Base-by-base conservation (phyloP, 2,888 invertebrate genomes). In the Melanchra persicariae region DNA sequence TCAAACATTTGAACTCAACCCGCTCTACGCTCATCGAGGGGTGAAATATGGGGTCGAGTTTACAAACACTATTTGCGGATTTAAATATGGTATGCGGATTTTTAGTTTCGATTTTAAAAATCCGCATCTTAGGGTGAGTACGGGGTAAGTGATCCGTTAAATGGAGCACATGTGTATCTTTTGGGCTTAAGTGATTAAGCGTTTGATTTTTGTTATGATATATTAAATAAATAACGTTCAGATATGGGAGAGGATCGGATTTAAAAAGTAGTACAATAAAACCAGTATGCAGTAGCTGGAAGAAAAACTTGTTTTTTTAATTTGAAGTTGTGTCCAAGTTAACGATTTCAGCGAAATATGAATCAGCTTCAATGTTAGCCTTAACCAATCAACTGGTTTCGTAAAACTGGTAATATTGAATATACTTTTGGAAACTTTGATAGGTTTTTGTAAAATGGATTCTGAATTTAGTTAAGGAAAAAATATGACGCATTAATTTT, bases 41-140 rank as follows among this genome's bases (percentile, higher is more conserved):
- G 93, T 94, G 89, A 94, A 95, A 94, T 93, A 93, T 94, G 89
- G 90, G 91, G 82, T 82, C 87, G 87, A 84, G 70, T 51, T 83
- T 74, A 84, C 83, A 80, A 83, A 86, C 83, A 85, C 86, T 90
- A 91, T 92, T 93, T 91, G 93, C 92, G 89, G 93, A 94, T 94
- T 94, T 91, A 91, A 92, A 92, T 83, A 90, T 86, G 64, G 62
- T 62, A 80, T 85, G 68, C 79, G 83, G 79, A 85, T 77, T 83
- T 82, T 67, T 59, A 74, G 76, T 71, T 85, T 79, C 68, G 64
- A 85, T 88, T 89, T 90, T 92, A 88, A 68, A 90, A 91, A 89
- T 88, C 85, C 83, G 74, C 84, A 80, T 87, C 87, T 87, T 88
- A 85, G 88, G 83, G 87, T 85, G 86, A 79, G 79, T 85, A 79